Evolutionary conservation across 2,113 vertebrate species (phyloP).

Genomic region (Uria lomvia): DNA sequence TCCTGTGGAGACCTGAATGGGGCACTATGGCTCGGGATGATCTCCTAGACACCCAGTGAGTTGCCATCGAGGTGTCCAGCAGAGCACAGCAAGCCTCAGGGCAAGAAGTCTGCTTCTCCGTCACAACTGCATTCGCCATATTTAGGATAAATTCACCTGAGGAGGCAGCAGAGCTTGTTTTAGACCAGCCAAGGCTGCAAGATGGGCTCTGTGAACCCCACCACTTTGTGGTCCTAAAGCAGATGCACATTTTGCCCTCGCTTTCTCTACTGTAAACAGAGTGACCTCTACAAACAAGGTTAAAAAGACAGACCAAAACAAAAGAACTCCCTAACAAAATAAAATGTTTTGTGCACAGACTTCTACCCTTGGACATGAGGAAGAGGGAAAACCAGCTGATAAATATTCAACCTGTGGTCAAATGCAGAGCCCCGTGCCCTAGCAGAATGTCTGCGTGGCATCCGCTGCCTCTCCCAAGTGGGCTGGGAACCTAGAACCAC

Average conservation of each 20-base stretch:
- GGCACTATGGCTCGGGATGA: background rate
- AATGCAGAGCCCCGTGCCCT: background rate
- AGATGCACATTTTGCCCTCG: background rate
- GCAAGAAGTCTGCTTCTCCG: background rate
- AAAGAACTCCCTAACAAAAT: slow-evolving; percentile 19
- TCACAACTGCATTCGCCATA: background rate
- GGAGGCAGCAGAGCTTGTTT: background rate
- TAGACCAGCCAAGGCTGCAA: background rate
- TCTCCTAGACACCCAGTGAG: background rate
- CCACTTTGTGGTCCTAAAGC: background rate
- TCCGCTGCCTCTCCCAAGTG: background rate
- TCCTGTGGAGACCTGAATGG: background rate
- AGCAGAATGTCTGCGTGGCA: background rate
- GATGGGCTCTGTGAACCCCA: background rate
- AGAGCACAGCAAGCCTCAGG: background rate
- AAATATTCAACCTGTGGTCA: background rate
- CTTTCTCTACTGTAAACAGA: background rate
- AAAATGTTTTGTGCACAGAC: background rate
- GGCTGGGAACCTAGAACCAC: background rate
- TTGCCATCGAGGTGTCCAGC: background rate
- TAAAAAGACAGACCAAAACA: slow-evolving; percentile 5
- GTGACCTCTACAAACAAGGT: slow-evolving; percentile 1
- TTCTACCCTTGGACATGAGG: background rate
- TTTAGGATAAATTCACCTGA: background rate
- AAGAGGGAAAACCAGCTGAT: background rate